Conservation (phyloP, 2,888 invertebrate genomes). For the Tuberolachnus salignus region DNA sequence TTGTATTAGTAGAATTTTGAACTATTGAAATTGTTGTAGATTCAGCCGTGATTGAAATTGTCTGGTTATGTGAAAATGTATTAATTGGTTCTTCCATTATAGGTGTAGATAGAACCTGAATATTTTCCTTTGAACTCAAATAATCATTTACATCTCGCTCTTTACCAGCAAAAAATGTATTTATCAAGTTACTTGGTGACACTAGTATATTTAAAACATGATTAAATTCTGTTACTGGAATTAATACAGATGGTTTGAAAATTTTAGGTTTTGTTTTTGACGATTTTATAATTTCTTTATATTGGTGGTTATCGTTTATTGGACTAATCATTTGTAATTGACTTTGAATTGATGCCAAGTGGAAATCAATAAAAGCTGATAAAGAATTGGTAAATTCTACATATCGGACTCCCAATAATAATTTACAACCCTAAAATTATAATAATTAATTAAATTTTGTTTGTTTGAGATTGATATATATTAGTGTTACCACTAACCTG, state of each 20-base stretch:
- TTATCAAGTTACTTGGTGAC: conserved; percentile 2
- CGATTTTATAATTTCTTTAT: conserved; percentile 16
- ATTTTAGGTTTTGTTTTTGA: conserved; percentile 22
- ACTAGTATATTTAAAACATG: neutral
- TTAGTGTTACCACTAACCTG: neutral
- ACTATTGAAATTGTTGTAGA: neutral
- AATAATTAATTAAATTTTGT: conserved; percentile 1
- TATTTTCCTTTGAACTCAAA: neutral
- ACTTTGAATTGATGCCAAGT: conserved; percentile 40
- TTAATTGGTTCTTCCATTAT: neutral
- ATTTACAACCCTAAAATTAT: conserved; percentile 27
- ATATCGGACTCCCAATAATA: conserved; percentile 7
- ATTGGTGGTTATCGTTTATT: conserved; percentile 1
- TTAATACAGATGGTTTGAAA: conserved; percentile 30
- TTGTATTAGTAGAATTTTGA: neutral
- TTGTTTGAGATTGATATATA: neutral
- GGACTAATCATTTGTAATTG: conserved; percentile 50
- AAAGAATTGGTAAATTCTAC: conserved; percentile 30
- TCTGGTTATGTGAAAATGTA: neutral
- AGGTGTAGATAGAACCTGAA: neutral
- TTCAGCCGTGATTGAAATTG: neutral
- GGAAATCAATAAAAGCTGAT: conserved; percentile 30
- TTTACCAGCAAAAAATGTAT: conserved; percentile 32
- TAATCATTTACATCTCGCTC: neutral
- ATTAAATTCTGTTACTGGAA: conserved; percentile 17